Evolutionary conservation across 2,888 invertebrate genomes (phyloP), one percentile per base, ranked within the genome.

Genomic region (Eilema depressum): DNA sequence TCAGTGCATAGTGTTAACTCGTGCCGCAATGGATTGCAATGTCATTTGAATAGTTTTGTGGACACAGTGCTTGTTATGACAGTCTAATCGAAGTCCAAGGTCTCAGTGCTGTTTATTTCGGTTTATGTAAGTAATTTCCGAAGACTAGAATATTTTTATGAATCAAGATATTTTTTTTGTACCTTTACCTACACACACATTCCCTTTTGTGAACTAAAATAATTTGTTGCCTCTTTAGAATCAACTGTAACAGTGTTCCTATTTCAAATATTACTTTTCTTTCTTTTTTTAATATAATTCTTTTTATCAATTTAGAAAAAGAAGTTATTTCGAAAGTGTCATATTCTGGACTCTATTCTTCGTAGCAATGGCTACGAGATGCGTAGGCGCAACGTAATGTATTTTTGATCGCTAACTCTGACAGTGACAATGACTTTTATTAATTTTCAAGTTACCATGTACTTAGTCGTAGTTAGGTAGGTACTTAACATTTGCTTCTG

Each of bases 41-140:
- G 77, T 68, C 63, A 70, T 73, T 81, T 75, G 61, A 74, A 76
- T 76, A 81, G 81, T 81, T 86, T 80, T 85, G 86, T 84, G 83
- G 82, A 86, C 85, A 85, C 86, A 86, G 87, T 89, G 88, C 85
- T 81, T 85, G 83, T 74, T 80, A 80, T 85, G 81, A 82, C 77
- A 79, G 86, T 84, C 74, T 83, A 85, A 84, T 84, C 89, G 88
- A 90, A 92, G 92, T 92, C 92, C 93, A 93, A 94, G 93, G 92
- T 86, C 90, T 86, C 75, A 69, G 79, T 87, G 88, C 85, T 85
- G 84, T 86, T 84, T 83, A 85, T 91, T 90, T 90, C 88, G 85
- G 87, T 86, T 83, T 79, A 83, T 81, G 86, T 87, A 88, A 88
- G 88, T 88, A 79, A 78, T 84, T 86, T 85, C 81, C 73, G 68